A percentile compares a stretch with the other conserved stretches of the same genome.
These are phyloP conservation scores for Tenebrio molitor DNA, from an alignment of 1,140 invertebrate genomes.

Conservation along the genomic window DNA sequence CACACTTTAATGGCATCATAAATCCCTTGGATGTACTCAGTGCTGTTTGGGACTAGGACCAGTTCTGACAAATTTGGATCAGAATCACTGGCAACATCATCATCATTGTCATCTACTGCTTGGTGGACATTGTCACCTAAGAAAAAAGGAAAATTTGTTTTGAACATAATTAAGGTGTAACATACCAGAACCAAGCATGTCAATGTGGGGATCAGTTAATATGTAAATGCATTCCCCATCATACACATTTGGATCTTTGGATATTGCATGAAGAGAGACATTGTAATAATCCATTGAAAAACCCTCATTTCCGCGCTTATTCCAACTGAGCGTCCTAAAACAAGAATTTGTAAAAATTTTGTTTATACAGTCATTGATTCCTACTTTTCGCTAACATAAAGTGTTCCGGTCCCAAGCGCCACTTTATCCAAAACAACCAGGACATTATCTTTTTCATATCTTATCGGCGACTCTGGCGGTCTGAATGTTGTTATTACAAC, in stretches of 20 bases:
- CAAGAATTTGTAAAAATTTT: constrained; percentile 65
- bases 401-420: constrained; percentile 61
- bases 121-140: background rate
- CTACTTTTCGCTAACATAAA: constrained; percentile 64
- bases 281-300: constrained; percentile 81
- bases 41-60: constrained; percentile 76
- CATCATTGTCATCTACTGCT: constrained; percentile 66
- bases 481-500: constrained; percentile 61
- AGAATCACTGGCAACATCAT: constrained; percentile 68
- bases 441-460: constrained; percentile 58
- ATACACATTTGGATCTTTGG: constrained; percentile 75
- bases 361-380: constrained; percentile 10
- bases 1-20: constrained; percentile 80
- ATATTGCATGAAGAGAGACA: constrained; percentile 82
- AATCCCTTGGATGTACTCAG: constrained; percentile 72
- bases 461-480: constrained; percentile 61
- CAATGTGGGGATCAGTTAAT: constrained; percentile 76
- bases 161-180: too few species aligned
- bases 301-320: constrained; percentile 71
- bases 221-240: constrained; percentile 79
- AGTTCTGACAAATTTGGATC: constrained; percentile 73
- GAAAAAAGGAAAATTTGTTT: too few species aligned
- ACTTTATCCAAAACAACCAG: constrained; percentile 61
- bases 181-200: constrained; percentile 67
- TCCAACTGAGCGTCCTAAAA: constrained; percentile 76